Conservation (phyloP, 1,140 invertebrate species). For the Neelides sp. region DNA sequence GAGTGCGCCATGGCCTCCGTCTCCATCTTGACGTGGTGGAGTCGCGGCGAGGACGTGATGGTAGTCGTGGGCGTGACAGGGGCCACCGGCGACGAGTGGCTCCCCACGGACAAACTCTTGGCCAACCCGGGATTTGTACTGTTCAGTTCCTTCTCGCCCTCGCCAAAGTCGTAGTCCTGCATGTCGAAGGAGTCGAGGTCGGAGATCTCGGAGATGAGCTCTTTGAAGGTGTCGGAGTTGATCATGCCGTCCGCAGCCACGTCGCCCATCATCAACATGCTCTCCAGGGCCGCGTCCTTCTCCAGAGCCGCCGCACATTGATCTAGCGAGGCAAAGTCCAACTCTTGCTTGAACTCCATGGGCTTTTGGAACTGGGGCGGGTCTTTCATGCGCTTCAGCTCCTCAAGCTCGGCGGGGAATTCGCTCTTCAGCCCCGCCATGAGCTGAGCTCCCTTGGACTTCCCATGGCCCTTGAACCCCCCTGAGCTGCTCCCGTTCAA, state of each 20-base stretch:
- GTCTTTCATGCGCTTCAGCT: too few species aligned
- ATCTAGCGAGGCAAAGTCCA: constrained; percentile 51
- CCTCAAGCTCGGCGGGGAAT: too few species aligned
- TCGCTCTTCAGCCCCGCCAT: too few species aligned
- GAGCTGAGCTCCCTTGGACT: constrained; percentile 39
- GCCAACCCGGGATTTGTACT: constrained; percentile 2
- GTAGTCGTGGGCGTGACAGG: constrained; percentile 16
- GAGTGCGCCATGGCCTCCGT: not conserved
- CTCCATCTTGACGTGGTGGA: constrained; percentile 11
- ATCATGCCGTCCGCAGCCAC: constrained; percentile 67
- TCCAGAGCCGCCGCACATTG: constrained; percentile 64
- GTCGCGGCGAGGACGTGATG: constrained; percentile 2
- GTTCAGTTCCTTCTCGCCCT: constrained; percentile 46
- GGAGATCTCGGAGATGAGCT: constrained; percentile 73
- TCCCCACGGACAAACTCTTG: not conserved
- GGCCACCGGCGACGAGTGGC: constrained; percentile 14
- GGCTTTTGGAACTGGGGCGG: constrained; percentile 38
- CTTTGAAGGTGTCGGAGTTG: constrained; percentile 68
- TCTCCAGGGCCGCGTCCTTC: constrained; percentile 59
- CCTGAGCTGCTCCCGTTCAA: not conserved
- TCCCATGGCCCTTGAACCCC: not conserved
- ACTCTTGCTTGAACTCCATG: constrained; percentile 74
- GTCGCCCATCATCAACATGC: constrained; percentile 64
- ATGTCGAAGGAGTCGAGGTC: constrained; percentile 62
- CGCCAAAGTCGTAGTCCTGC: constrained; percentile 66